Conservation (phyloP, 2,888 invertebrate genomes). For the Eupithecia abbreviata region DNA sequence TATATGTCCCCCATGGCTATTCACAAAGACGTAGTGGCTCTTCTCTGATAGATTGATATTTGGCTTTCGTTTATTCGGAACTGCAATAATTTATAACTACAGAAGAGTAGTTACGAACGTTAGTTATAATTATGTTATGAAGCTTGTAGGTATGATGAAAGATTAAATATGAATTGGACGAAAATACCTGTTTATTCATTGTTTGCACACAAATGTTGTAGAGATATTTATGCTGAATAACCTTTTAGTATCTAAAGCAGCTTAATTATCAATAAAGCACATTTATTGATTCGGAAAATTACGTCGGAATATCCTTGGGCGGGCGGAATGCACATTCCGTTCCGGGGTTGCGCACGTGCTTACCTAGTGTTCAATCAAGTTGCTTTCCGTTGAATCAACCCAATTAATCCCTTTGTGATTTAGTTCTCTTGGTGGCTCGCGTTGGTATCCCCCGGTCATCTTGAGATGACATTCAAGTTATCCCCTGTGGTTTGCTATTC, state of each 20-base stretch:
- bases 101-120: not conserved
- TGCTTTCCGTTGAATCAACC: conserved; percentile 52
- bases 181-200: not conserved
- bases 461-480: conserved; percentile 7
- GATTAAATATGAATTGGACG: not conserved
- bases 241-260: not conserved
- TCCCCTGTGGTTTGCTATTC: not conserved
- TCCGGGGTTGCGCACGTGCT: conserved; percentile 20
- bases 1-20: conserved; percentile 73
- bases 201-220: not conserved
- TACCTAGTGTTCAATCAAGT: conserved; percentile 52
- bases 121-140: not conserved
- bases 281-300: conserved; percentile 39
- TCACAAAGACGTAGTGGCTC: conserved; percentile 62
- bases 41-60: conserved; percentile 44
- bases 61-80: conserved; percentile 36
- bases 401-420: conserved; percentile 61
- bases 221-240: not conserved
- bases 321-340: conserved; percentile 42
- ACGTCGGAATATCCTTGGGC: conserved; percentile 22
- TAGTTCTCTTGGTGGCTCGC: conserved; percentile 42
- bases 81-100: not conserved
- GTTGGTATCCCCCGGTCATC: conserved; percentile 11
- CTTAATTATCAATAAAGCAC: conserved; percentile 8
- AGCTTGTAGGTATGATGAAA: not conserved